Conservation (phyloP, 2,888 invertebrate genomes). For the Pterobdella sp. region DNA sequence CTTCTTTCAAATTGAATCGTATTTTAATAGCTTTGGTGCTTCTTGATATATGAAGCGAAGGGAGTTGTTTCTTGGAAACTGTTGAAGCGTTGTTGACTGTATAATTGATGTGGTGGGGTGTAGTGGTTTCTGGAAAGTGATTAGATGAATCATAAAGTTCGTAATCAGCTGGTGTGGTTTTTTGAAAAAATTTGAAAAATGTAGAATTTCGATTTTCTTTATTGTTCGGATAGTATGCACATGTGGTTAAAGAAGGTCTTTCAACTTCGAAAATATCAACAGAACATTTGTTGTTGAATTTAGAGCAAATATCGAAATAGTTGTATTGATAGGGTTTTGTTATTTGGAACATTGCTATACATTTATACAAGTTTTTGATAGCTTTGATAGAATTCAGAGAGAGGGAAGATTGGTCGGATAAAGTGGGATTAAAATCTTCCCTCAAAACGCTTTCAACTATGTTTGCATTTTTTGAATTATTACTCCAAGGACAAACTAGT, state of each 20-base stretch:
- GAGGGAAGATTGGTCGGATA: neutral
- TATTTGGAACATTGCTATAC: constrained; percentile 23
- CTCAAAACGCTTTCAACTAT: neutral
- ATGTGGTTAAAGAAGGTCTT: neutral
- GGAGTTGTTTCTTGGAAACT: neutral
- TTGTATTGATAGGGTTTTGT: constrained; percentile 24
- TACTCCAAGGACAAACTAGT: neutral
- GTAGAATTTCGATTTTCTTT: neutral
- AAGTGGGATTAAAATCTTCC: neutral
- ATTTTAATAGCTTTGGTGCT: constrained; percentile 19
- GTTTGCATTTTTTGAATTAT: neutral
- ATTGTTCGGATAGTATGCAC: neutral
- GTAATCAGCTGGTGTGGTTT: neutral
- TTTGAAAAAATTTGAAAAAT: neutral
- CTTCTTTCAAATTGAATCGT: constrained; percentile 32
- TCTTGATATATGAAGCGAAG: neutral
- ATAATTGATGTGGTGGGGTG: neutral
- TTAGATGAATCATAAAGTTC: too few relatives aligned
- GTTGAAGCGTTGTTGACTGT: neutral
- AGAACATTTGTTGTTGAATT: constrained; percentile 35
- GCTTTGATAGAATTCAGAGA: constrained; percentile 9
- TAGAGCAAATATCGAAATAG: constrained; percentile 39
- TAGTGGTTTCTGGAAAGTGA: too few relatives aligned
- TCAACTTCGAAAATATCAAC: constrained; percentile 36
- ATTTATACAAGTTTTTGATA: constrained; percentile 24